These are phyloP conservation scores for Melanostoma mellinum DNA, from an alignment of 2,888 invertebrate species.

Conservation along the genomic window DNA sequence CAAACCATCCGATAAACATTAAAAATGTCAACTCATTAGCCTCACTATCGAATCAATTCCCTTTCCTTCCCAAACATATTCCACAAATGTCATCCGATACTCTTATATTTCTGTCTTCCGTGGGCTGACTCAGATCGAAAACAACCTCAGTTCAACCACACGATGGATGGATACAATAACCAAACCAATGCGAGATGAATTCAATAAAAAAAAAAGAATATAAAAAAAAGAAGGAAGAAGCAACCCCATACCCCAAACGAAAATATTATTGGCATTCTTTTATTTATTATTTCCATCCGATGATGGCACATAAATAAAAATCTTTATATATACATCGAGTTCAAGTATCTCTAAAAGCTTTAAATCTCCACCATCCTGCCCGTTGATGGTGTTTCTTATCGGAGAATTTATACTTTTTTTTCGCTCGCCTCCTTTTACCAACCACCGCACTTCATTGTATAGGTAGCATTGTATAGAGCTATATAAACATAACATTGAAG, in stretches of 20 bases:
- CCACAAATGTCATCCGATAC: slow-evolving; percentile 48
- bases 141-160: slow-evolving; percentile 4
- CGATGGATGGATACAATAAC: not conserved
- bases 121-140: slow-evolving; percentile 13
- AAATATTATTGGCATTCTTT: slow-evolving; percentile 64
- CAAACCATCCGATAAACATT: slow-evolving; percentile 14
- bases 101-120: slow-evolving; percentile 15
- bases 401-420: slow-evolving; percentile 36
- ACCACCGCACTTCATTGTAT: slow-evolving; percentile 34
- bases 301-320: not conserved
- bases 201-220: not conserved
- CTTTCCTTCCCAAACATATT: slow-evolving; percentile 10
- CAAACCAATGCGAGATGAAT: not conserved
- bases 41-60: slow-evolving; percentile 26
- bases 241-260: not conserved
- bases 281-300: slow-evolving; percentile 53
- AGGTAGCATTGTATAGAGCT: not conserved
- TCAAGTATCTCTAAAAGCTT: slow-evolving; percentile 19
- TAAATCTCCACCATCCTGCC: not conserved
- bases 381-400: slow-evolving; percentile 11
- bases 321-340: slow-evolving; percentile 4
- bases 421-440: not conserved
- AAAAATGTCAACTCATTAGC: slow-evolving; percentile 50
- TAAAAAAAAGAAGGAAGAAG: not conserved
- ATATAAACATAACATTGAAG: not conserved